phyloP scores from a whole-genome alignment of 2,888 invertebrate genomes.

The Sthenelais limicola region DNA sequence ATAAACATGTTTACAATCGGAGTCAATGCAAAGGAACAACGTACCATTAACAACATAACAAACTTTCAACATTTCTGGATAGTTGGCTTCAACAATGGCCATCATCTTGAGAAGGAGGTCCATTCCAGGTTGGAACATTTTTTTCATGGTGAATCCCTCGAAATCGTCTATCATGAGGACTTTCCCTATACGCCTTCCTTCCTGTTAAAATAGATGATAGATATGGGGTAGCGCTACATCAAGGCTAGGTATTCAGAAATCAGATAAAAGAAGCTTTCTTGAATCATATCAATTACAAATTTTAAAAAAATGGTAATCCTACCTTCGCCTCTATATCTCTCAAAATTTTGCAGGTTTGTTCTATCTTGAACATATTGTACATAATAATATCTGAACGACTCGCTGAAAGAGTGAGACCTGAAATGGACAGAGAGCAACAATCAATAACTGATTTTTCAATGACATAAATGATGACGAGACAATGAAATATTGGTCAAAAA shows the following conservation, averaged over 20 bases:
- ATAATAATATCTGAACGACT: slow-evolving; percentile 14
- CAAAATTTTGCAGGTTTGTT: too few species aligned
- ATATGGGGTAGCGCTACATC: too few species aligned
- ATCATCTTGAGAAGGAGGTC: slow-evolving; percentile 46
- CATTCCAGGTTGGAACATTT: slow-evolving; percentile 37
- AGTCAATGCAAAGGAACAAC: too few species aligned
- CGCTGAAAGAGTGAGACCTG: slow-evolving; percentile 9
- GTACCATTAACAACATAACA: slow-evolving; percentile 50
- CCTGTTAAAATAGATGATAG: too few species aligned
- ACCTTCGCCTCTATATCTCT: too few species aligned
- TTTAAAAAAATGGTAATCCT: too few species aligned
- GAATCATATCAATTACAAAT: slow-evolving; percentile 1
- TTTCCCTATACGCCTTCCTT: slow-evolving; percentile 15
- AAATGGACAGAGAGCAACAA: too few species aligned
- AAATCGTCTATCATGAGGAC: slow-evolving; percentile 36
- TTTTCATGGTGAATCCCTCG: slow-evolving; percentile 38
- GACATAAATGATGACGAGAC: too few species aligned
- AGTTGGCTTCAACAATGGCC: slow-evolving; percentile 47
- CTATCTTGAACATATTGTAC: slow-evolving; percentile 24
- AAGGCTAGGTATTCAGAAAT: not conserved
- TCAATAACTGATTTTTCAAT: too few species aligned
- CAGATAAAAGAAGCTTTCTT: not conserved
- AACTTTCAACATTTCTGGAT: slow-evolving; percentile 48
- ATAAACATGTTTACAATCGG: too few species aligned
- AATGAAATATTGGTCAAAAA: too few species aligned